A percentile compares a stretch with the other conserved stretches of the same genome.
Conservation (phyloP, 2,888 invertebrate genomes). For the Trimorus sp. region DNA sequence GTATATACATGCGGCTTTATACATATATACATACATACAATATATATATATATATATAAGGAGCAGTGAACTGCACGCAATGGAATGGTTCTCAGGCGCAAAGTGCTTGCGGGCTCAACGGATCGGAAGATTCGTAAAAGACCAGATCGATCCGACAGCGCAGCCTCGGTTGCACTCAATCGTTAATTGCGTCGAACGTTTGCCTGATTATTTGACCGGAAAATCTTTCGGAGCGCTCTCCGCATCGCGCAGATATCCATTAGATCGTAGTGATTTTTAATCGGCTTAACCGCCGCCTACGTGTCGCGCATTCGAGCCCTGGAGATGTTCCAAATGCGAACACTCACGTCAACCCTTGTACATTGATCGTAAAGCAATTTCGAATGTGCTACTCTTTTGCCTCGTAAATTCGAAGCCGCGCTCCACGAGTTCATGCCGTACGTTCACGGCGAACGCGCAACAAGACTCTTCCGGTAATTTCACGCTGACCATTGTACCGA, state of each 20-base stretch:
- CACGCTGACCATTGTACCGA: conserved; percentile 24
- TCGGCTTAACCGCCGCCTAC: conserved; percentile 63
- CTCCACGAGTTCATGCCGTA: conserved; percentile 20
- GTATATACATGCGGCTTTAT: conserved; percentile 40
- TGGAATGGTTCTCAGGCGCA: conserved; percentile 58
- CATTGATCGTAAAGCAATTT: conserved; percentile 64
- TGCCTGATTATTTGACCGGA: conserved; percentile 70
- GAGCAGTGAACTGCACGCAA: conserved; percentile 58
- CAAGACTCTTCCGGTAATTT: conserved; percentile 27
- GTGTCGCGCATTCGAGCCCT: conserved; percentile 46
- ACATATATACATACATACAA: too few relatives aligned
- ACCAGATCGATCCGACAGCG: conserved; percentile 48
- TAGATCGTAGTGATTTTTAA: conserved; percentile 72
- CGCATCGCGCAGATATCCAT: conserved; percentile 66
- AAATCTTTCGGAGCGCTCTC: conserved; percentile 63
- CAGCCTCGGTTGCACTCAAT: conserved; percentile 60
- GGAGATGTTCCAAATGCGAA: conserved; percentile 62
- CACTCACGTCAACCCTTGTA: conserved; percentile 59
- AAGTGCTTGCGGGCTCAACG: conserved; percentile 62
- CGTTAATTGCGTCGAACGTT: conserved; percentile 71
- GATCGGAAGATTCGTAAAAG: conserved; percentile 62
- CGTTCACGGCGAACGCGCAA: conserved; percentile 53
- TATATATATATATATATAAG: conserved; percentile 37
- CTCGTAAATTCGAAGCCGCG: conserved; percentile 59
- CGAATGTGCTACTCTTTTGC: conserved; percentile 55